Percentiles rank a stretch among this genome's conserved stretches.
phyloP scores from a whole-genome alignment of 2,113 vertebrate species.

The Synodontis membranacea region DNA sequence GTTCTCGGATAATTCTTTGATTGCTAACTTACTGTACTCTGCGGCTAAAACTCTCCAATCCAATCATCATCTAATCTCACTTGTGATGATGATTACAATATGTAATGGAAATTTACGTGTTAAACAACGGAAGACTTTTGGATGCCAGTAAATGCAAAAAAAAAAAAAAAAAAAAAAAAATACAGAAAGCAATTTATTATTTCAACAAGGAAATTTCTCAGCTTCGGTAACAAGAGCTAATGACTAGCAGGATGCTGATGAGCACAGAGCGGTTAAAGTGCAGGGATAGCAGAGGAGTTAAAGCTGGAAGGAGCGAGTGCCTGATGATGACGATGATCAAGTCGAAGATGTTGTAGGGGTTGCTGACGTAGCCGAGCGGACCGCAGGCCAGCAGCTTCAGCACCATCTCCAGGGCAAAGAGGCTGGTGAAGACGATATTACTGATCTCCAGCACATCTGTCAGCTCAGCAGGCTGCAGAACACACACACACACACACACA shows the following conservation, averaged over 20 bases:
- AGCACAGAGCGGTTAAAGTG: not conserved
- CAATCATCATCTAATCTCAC: not conserved
- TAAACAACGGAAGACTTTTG: not conserved
- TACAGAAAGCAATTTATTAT: not conserved
- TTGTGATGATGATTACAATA: not conserved
- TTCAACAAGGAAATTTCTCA: not conserved
- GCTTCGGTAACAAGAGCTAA: not conserved
- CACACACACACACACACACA: slow-evolving; percentile 7
- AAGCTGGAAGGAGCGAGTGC: slow-evolving; percentile 61
- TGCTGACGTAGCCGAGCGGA: slow-evolving; percentile 90
- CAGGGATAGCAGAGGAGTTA: not conserved
- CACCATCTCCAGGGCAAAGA: slow-evolving; percentile 96
- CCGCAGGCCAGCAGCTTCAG: slow-evolving; percentile 91
- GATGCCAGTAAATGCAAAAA: too few relatives aligned
- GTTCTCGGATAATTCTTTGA: not conserved
- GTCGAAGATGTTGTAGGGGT: slow-evolving; percentile 96
- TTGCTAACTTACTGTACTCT: not conserved
- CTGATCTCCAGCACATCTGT: slow-evolving; percentile 96
- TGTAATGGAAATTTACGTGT: not conserved
- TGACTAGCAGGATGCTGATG: not conserved
- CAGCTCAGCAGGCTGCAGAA: slow-evolving; percentile 84
- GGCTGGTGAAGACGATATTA: slow-evolving; percentile 97
- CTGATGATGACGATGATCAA: slow-evolving; percentile 96
- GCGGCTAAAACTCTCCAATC: not conserved
- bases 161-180: too few relatives aligned